Evolutionary conservation across 2,797 vertebrate species (phyloP).

Genomic region (Steatocranus sp.): DNA sequence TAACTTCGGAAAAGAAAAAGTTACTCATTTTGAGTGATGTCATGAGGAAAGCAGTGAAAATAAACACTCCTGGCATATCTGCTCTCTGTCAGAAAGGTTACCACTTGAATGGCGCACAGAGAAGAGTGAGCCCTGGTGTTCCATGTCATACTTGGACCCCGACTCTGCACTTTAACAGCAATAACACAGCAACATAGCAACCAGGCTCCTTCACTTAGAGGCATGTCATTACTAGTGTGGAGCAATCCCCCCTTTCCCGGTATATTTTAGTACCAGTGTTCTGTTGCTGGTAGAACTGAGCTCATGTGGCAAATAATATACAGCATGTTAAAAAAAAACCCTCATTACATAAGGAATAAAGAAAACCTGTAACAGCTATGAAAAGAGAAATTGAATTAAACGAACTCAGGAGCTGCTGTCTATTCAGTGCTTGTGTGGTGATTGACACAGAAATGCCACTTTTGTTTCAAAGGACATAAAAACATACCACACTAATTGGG

Average conservation of each 20-base stretch:
- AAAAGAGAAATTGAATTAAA: neutral
- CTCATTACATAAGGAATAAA: slow-evolving; percentile 1
- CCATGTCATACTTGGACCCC: slow-evolving; percentile 41
- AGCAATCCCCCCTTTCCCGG: slow-evolving; percentile 32
- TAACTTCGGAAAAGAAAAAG: slow-evolving; percentile 40
- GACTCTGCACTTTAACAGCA: slow-evolving; percentile 44
- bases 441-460: slow-evolving; percentile 3
- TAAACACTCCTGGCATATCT: slow-evolving; percentile 14
- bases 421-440: neutral
- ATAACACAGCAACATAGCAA: slow-evolving; percentile 79
- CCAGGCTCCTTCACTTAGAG: slow-evolving; percentile 42
- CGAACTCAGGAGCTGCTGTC: neutral
- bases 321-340: neutral
- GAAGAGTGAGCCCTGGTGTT: slow-evolving; percentile 43
- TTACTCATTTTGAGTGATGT: slow-evolving; percentile 11
- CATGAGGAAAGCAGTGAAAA: slow-evolving; percentile 27
- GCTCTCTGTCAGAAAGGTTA: slow-evolving; percentile 63
- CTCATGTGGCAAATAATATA: slow-evolving; percentile 21
- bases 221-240: slow-evolving; percentile 33
- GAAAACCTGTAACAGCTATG: neutral
- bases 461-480: slow-evolving; percentile 23
- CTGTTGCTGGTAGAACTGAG: slow-evolving; percentile 11
- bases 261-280: slow-evolving; percentile 25
- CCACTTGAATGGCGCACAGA: slow-evolving; percentile 12
- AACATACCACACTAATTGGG: slow-evolving; percentile 26